A percentile compares a stretch with the other conserved stretches of the same genome.
Evolutionary conservation across 2,888 invertebrate genomes (phyloP).

Genomic region (Ethmia dodecea): DNA sequence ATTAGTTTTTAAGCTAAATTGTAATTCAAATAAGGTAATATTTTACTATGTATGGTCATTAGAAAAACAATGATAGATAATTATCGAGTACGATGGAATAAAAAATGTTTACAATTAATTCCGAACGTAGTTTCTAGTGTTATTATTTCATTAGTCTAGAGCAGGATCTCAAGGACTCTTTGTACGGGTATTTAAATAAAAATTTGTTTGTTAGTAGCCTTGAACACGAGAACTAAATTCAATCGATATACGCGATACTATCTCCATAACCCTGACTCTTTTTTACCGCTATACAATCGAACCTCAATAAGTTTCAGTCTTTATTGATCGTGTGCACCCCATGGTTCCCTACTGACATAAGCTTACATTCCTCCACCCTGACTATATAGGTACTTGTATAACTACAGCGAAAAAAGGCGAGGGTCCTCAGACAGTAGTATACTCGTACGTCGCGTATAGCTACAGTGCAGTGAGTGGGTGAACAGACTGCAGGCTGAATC

Average conservation of each 20-base stretch:
- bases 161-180: no score
- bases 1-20: no score
- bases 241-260: slow-evolving; percentile 1
- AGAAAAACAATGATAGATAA: no score
- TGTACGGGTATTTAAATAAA: no score
- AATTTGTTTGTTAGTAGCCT: no score
- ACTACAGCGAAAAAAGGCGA: slow-evolving; percentile 55
- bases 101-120: no score
- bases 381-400: slow-evolving; percentile 22
- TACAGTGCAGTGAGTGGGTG: slow-evolving; percentile 72
- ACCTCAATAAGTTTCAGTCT: slow-evolving; percentile 2
- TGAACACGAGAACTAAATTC: no score
- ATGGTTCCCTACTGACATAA: slow-evolving; percentile 49
- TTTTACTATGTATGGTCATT: no score
- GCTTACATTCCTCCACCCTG: slow-evolving; percentile 40
- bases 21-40: no score
- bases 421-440: slow-evolving; percentile 58
- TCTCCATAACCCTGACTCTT: slow-evolving; percentile 11
- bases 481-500: slow-evolving; percentile 74
- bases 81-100: no score
- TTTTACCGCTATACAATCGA: slow-evolving; percentile 14
- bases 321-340: slow-evolving; percentile 33
- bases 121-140: no score
- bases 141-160: no score
- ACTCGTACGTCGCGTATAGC: slow-evolving; percentile 34